These are phyloP conservation scores for Limanda limanda DNA, from an alignment of 2,113 vertebrate genomes.

Conservation along the genomic window DNA sequence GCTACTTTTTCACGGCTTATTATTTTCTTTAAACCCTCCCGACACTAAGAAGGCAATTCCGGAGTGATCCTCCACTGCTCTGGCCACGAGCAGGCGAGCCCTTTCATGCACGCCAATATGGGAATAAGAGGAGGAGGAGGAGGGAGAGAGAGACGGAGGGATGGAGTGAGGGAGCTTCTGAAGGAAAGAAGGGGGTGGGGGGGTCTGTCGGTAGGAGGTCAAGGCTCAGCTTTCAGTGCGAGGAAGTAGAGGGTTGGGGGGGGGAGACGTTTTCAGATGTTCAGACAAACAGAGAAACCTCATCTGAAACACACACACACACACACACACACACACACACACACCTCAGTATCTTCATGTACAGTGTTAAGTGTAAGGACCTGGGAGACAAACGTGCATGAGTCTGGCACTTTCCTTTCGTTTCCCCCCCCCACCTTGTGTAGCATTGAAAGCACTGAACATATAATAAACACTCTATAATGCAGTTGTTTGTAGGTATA, in stretches of 20 bases:
- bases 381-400: constrained; percentile 5
- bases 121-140: constrained; percentile 27
- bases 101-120: constrained; percentile 73
- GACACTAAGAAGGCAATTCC: constrained; percentile 73
- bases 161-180: constrained; percentile 40
- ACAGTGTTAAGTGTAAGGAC: constrained; percentile 50
- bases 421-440: not conserved
- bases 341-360: constrained; percentile 44
- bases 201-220: constrained; percentile 56
- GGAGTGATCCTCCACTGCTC: constrained; percentile 67
- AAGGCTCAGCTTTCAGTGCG: constrained; percentile 76
- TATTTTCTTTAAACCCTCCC: constrained; percentile 14
- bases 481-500: not conserved
- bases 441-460: constrained; percentile 3
- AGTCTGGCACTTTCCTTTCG: no score
- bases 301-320: constrained; percentile 35
- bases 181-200: not conserved
- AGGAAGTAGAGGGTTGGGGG: constrained; percentile 40
- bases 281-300: constrained; percentile 53
- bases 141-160: not conserved
- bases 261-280: constrained; percentile 62
- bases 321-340: constrained; percentile 23
- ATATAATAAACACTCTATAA: constrained; percentile 22
- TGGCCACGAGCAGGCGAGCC: constrained; percentile 72
- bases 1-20: constrained; percentile 78